Percentiles rank a stretch among this genome's conserved stretches.
Conservation (phyloP, 1,140 invertebrate genomes). For the Orussus abietinus region DNA sequence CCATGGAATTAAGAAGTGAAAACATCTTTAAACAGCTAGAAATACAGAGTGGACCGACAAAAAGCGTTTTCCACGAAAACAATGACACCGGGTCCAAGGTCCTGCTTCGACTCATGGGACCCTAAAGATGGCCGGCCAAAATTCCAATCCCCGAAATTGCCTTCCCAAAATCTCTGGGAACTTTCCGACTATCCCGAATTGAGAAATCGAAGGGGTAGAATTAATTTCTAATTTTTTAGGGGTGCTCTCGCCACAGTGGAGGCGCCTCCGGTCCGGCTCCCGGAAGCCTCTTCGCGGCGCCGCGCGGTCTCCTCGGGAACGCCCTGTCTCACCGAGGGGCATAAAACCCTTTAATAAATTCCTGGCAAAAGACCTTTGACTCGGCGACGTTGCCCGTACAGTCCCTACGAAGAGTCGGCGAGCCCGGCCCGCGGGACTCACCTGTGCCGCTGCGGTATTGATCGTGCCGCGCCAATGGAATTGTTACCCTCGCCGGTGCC, state of each 20-base stretch:
- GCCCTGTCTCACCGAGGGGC: too few relatives aligned
- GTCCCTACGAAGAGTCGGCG: not conserved
- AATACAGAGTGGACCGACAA: too few relatives aligned
- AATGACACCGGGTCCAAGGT: too few relatives aligned
- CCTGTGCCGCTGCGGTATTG: conserved; percentile 22
- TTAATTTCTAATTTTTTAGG: too few relatives aligned
- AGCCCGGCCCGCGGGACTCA: not conserved
- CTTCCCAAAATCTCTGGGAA: not conserved
- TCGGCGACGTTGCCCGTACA: not conserved
- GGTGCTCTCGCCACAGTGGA: not conserved
- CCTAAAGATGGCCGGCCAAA: too few relatives aligned
- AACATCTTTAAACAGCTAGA: too few relatives aligned
- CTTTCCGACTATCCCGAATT: not conserved
- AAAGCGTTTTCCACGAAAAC: too few relatives aligned
- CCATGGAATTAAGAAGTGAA: too few relatives aligned
- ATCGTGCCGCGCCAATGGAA: conserved; percentile 17
- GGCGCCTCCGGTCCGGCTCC: not conserved
- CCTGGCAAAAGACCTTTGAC: not conserved
- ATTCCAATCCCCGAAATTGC: too few relatives aligned
- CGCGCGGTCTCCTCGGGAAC: not conserved
- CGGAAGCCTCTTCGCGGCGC: not conserved
- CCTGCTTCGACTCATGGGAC: too few relatives aligned
- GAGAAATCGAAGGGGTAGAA: not conserved
- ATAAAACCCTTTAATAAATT: conserved; percentile 1
- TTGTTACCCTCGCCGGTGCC: too few relatives aligned